Evolutionary conservation across 2,797 vertebrate genomes (phyloP).

Genomic region (Mus caroli): DNA sequence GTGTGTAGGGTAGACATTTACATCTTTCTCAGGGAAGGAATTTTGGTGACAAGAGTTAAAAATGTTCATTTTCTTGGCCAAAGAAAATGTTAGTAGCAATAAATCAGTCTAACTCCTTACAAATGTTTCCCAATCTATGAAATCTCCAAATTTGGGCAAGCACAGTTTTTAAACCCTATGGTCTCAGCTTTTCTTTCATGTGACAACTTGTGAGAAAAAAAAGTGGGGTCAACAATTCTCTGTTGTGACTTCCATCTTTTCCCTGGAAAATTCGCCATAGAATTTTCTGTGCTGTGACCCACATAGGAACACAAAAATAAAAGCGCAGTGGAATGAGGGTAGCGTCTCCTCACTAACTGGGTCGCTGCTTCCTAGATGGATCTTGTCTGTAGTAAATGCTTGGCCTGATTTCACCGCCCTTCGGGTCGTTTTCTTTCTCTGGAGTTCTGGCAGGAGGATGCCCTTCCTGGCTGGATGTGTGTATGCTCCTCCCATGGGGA

Average conservation of each 20-base stretch:
- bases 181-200: conserved; percentile 52
- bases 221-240: conserved; percentile 48
- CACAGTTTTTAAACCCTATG: neutral
- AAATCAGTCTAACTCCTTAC: conserved; percentile 38
- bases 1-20: neutral
- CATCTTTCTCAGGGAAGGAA: neutral
- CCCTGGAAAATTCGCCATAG: conserved; percentile 75
- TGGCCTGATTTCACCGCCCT: conserved; percentile 68
- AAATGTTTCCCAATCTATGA: conserved; percentile 47
- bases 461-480: conserved; percentile 74
- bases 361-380: conserved; percentile 72
- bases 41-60: conserved; percentile 15
- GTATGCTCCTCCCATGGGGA: conserved; percentile 56
- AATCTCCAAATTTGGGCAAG: conserved; percentile 42
- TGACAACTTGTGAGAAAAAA: conserved; percentile 49
- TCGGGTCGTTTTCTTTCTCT: conserved; percentile 70
- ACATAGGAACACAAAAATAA: conserved; percentile 77
- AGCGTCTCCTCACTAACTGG: conserved; percentile 76
- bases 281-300: conserved; percentile 72
- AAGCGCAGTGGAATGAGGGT: conserved; percentile 69
- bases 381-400: conserved; percentile 69
- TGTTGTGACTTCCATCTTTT: conserved; percentile 67
- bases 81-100: conserved; percentile 44
- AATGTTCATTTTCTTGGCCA: conserved; percentile 31
- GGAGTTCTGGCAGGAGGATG: conserved; percentile 66